Base-by-base conservation (phyloP, 2,797 vertebrate species). In the Alca torda region DNA sequence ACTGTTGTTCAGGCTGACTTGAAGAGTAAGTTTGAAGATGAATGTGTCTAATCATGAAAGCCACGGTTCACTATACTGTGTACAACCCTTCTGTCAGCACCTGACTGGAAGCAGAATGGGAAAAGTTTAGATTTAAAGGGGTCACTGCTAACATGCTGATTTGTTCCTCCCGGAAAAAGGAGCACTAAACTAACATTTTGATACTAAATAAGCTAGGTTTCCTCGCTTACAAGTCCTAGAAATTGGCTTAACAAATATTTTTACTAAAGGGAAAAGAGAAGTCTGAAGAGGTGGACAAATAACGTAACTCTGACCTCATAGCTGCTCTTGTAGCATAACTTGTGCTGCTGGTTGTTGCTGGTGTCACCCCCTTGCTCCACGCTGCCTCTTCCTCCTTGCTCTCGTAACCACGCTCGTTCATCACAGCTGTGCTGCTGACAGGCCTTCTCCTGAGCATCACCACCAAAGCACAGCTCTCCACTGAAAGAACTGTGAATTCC, bases 351-450 rank as follows among this genome's bases (percentile, higher is more conserved):
- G 2, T 16, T 57, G 25, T 43, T 78, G 20, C 16, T 64, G 33
- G 16, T 43, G 24, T 43, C 13, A 45, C 5, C 5, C 11, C 10
- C 8, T 31, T 56, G 23, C 12, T 41, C 39, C 48, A 28, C 0
- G 0, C 16, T 37, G 16, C 39, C 45, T 53, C 45, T 45, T 69
- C 16, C 48, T 82, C 48, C 53, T 31, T 35, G 25, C 9, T 76
- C 14, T 77, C 9, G 0, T 24, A 53, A 28, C 13, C 37, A 21
- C 3, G 8, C 43, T 45, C 1, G 1, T 19, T n/a, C 39, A 37
- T 41, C 33, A 41, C 28, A 46, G 43, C 3, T 28, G 3, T 17
- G 33, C 43, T 79, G 19, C 43, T 54, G 6, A 9, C 31, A 59
- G 24, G 3, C 24, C 59, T 26, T 41, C 26, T 85, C 57, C 56